Evolutionary conservation across 2,888 invertebrate species (phyloP).

Genomic region (Mellilla xanthometata): DNA sequence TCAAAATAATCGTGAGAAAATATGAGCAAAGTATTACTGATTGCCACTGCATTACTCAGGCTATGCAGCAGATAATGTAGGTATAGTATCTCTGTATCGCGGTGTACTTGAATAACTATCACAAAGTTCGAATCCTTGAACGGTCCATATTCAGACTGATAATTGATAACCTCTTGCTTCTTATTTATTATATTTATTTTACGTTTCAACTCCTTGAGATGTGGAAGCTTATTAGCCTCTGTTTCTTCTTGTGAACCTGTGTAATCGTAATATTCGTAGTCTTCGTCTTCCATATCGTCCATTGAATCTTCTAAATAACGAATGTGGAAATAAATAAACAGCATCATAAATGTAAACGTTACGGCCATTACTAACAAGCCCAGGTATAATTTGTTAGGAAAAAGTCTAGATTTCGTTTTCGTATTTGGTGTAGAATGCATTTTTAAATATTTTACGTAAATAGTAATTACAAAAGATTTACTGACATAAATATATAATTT

Average conservation of each 20-base stretch:
- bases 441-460: neutral
- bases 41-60: slow-evolving; percentile 37
- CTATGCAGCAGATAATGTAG: slow-evolving; percentile 41
- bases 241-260: slow-evolving; percentile 16
- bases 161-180: slow-evolving; percentile 33
- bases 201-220: slow-evolving; percentile 33
- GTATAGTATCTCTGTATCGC: slow-evolving; percentile 31
- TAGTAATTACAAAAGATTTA: neutral
- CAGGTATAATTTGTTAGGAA: neutral
- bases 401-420: neutral
- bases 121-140: slow-evolving; percentile 23
- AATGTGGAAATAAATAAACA: neutral
- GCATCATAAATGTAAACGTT: neutral
- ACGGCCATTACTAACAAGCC: neutral
- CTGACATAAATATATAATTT: too few relatives aligned
- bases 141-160: slow-evolving; percentile 23
- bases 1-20: slow-evolving; percentile 41
- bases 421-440: too few relatives aligned
- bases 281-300: slow-evolving; percentile 7
- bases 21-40: slow-evolving; percentile 42
- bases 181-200: slow-evolving; percentile 37
- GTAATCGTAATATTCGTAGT: slow-evolving; percentile 19
- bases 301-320: neutral
- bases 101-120: slow-evolving; percentile 50
- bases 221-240: slow-evolving; percentile 11